Conservation (phyloP, 2,797 vertebrate genomes). For the Myotis findleyi region DNA sequence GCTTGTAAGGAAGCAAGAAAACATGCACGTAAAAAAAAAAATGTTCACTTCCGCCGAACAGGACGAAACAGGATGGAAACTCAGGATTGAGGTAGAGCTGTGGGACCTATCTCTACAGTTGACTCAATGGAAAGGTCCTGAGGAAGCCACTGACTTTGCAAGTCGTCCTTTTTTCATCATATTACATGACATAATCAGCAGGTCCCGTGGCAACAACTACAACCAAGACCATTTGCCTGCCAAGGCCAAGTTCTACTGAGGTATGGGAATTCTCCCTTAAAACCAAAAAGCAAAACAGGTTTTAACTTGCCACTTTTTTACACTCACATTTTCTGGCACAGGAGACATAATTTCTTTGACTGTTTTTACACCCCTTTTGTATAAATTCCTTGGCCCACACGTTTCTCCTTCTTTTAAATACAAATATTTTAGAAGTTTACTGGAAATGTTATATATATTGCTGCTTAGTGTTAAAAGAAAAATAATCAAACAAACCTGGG, state of each 20-base stretch:
- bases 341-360: neutral
- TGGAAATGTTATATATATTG: neutral
- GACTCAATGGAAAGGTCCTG: neutral
- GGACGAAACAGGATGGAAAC: neutral
- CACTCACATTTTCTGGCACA: neutral
- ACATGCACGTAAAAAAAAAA: neutral
- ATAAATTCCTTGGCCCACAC: neutral
- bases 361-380: neutral
- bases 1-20: neutral
- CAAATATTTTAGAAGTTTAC: constrained; percentile 33
- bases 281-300: constrained; percentile 3
- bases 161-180: neutral
- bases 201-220: neutral
- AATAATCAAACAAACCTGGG: neutral
- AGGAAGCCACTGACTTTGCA: neutral
- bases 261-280: neutral
- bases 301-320: neutral
- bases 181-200: neutral
- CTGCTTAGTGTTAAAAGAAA: neutral
- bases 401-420: constrained; percentile 20
- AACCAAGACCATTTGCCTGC: neutral
- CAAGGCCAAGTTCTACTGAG: neutral
- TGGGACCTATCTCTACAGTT: neutral
- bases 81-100: neutral
- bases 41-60: neutral